Base-by-base conservation (phyloP, 2,113 vertebrate species). In the Electrona antarctica region DNA sequence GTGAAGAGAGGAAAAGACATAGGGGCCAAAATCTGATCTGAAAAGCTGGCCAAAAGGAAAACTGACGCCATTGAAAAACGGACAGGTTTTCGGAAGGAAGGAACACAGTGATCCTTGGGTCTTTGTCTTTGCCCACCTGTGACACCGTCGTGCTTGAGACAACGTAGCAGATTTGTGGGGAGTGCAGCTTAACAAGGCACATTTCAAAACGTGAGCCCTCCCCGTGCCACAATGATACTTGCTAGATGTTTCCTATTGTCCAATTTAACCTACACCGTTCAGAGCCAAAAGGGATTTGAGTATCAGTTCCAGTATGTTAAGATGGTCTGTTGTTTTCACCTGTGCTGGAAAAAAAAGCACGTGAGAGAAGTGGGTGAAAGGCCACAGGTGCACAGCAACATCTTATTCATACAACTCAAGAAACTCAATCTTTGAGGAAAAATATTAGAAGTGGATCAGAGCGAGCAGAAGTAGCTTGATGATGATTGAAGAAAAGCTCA, bases 351-450 rank as follows among this genome's bases (percentile, higher is more conserved):
- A 41, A 21, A 0, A 79, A 69, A 71, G 55, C 62, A 66, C 5
- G 15, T 41, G 8, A 74, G 33, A 71, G 52, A 51, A 78, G 71
- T 80, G 78, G 82, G 82, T 81, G 78, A 89, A 85, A 87, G 82
- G 74, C 70, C 70, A 75, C n/a, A 0, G 15, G 33, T 41, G 33
- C 33, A 41, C 33, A 6, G 33, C 33, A 2, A 41, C 33, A 3
- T 41, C 5, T 41, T 41, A 41, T 1, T 41, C 33, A 6, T 41
- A 6, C 5, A 6, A 41, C 33, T 41, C 33, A 41, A 41, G 33
- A 41, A 41, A 41, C 1, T 41, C 33, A 1, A 41, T 41, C 5
- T 41, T 41, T 41, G 33, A 41, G 33, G 33, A 41, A 3, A 41
- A 3, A 41, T 41, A 21, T 21, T 21, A 63, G 74, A 61, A 66